Base-by-base conservation (phyloP, 1,140 invertebrate species). In the Drosophila seguyi region DNA sequence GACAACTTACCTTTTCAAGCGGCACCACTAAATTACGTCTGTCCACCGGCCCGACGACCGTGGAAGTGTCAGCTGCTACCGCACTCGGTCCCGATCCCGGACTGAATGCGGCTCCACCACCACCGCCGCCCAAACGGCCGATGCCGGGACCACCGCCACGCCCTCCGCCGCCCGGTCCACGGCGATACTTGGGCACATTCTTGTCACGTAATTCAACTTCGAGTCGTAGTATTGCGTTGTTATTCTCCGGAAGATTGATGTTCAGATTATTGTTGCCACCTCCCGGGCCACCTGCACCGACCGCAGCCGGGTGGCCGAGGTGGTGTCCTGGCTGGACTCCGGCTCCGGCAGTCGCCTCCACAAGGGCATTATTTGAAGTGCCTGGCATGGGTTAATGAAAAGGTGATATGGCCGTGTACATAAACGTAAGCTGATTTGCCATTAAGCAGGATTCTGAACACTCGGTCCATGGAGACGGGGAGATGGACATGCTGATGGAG, bases 171-270 rank as follows among this genome's bases (percentile, higher is more conserved):
- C 52, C 78, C 27, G 47, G 61, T 20, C 60, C 73, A 47, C 76
- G 86, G 65, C 77, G 90, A 80, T 81, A 92, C 67, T 90, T 92
- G 65, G 92, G 81, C 74, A 84, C 81, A 87, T 93, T 90, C 91
- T 93, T 93, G 84, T 93, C 93, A 91, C 93, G 92, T 91, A 93
- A 82, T 84, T 93, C 92, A 75, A 93, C 92, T 90, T 93, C 93
- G 72, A 93, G 85, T 79, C 90, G 83, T 60, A 93, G 79, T 71
- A 93, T 79, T 81, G 90, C 91, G 77, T 93, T 92, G 82, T 92
- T 91, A 77, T 90, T 85, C 73, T 91, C 85, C 62, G 91, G 84
- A 74, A 91, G 88, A 87, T 92, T 92, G 76, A 91, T 91, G 86
- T 92, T 93, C 66, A 93, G 83, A 79, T 93, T 93, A 91, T 92